Base-by-base conservation (phyloP, 2,888 invertebrate genomes). In the Parnassius smintheus region DNA sequence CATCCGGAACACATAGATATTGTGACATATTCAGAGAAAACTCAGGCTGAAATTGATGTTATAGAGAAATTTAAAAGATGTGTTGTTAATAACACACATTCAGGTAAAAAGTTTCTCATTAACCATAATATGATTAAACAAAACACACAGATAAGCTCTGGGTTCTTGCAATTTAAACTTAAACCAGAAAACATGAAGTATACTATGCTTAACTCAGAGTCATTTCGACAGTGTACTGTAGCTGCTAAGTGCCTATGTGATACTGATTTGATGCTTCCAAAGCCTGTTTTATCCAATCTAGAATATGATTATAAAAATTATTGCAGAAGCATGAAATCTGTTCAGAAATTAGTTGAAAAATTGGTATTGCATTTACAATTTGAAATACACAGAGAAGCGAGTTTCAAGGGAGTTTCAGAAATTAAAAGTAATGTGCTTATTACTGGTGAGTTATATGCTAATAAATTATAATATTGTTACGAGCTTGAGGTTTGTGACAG, bases 121-220 rank as follows among this genome's bases (percentile, higher is more conserved):
- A 95, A 94, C 76, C 85, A 93, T 58, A 83, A 87, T 11, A 80
- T 93, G 67, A 79, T 86, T 0, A 87, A 94, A 62, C 84, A 91
- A 61, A 89, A 93, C 66, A 71, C 70, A 1, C 78, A 85, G 65
- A 84, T 91, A 61, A 77, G 80, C 63, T 72, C 68, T 63, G 88
- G 91, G 0, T 85, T 78, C 68, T 68, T 92, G 52, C 85, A 85
- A 66, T 85, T 92, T 50, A 88, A 86, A 62, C 72, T 92, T 1
- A 84, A 85, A 68, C 93, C 93, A 1, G 85, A 86, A 1, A 88
- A 80, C 60, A 65, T 90, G 1, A 91, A 86, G 64, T 93, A 88
- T 70, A 92, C 92, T 22, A 76, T 93, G 75, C 69, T 93, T 12
- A 88, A 89, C 78, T 86, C 91, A 0, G 91, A 93, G 68, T 91